Base-by-base conservation (phyloP, 2,888 invertebrate genomes). In the Erpobdella octoculata region DNA sequence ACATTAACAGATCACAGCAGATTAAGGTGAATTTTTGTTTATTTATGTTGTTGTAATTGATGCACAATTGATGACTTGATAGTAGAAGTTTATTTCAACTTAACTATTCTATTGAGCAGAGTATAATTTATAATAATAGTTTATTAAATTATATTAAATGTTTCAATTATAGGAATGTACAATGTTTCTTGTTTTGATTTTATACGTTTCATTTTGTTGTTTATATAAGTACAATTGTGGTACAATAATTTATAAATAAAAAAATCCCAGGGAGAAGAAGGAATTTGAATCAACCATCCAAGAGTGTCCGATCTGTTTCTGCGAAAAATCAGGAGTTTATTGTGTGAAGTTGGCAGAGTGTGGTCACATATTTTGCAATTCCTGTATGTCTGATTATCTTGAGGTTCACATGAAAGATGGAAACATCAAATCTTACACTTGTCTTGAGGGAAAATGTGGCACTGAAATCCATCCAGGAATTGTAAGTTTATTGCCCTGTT, bases 281-380 rank as follows among this genome's bases (percentile, higher is more conserved):
- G 9, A 78, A 77, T 12, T 77, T 77, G 1, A 77, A 77, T 58
- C 74, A 75, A 28, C 72, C 78, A 36, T 75, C 81, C 15, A 72
- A 78, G 74, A 76, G 1, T 83, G 88, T 79, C 83, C 84, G 72
- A 86, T 88, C 66, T 88, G 88, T 78, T 86, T 86, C 72, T 75
- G 77, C 38, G 83, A 83, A 48, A 83, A 83, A 75, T 75, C 79
- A 31, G 87, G 87, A 2, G 75, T 76, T 2, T 80, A 85, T 59
- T 87, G 87, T 77, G 82, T 86, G 1, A 81, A 83, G 71, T 87
- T 88, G 77, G 78, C 81, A 41, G 84, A 83, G 1, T 88, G 88
- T 79, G 78, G 80, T 25, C 88, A 88, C 78, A 84, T 86, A 12
- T 88, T 86, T 80, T 88, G 88, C 79, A 85, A 84, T 71, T 84